These are phyloP conservation scores for Premnoplex brunnescens DNA, from an alignment of 2,797 vertebrate species.

Conservation along the genomic window DNA sequence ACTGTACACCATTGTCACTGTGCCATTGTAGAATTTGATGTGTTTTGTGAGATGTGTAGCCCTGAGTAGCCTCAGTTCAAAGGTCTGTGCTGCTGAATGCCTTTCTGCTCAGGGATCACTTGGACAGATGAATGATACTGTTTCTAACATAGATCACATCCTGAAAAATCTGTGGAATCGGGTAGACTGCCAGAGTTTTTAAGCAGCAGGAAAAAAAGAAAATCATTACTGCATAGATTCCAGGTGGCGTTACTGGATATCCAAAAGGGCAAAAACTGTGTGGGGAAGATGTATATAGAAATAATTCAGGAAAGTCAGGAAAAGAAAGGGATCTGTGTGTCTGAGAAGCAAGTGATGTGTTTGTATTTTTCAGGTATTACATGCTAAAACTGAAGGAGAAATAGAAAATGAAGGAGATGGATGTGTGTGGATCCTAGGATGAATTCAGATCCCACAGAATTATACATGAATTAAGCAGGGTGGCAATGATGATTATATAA, in stretches of 20 bases:
- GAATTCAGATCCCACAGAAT: neutral
- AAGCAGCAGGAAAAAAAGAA: neutral
- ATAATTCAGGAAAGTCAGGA: neutral
- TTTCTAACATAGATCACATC: neutral
- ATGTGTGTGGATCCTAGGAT: neutral
- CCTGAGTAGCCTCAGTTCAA: neutral
- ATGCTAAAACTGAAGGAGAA: neutral
- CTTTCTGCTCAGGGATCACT: neutral
- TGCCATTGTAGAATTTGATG: neutral
- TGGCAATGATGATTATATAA: neutral
- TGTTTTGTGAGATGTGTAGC: neutral
- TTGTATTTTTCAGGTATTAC: neutral
- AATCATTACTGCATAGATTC: neutral
- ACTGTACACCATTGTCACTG: neutral
- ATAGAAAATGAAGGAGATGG: neutral
- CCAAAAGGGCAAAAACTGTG: neutral
- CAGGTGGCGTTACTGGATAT: neutral
- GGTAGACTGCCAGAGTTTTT: neutral
- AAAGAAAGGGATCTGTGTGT: neutral
- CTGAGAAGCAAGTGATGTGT: neutral
- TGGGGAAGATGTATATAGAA: neutral
- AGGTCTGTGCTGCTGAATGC: neutral
- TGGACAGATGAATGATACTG: rapidly evolving
- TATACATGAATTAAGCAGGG: neutral
- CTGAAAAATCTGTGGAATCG: neutral